These are phyloP conservation scores for Haliclona indistincta DNA, from an alignment of 37 sponge, comb jelly and placozoan species.

Conservation along the genomic window DNA sequence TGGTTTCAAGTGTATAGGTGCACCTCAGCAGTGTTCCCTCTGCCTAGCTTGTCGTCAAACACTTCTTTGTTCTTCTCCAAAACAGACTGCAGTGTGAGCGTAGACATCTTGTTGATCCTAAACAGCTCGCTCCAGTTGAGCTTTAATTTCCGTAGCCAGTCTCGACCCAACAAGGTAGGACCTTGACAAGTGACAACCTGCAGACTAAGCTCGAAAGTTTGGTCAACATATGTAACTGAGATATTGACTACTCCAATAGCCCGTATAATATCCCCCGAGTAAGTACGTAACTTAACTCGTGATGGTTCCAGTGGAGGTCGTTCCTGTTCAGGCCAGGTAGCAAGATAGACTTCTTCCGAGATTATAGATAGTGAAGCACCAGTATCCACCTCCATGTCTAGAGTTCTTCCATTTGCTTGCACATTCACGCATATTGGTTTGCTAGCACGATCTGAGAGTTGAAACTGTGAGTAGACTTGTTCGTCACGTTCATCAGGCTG, in stretches of 20 bases:
- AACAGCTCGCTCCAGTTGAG: neutral
- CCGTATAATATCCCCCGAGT: neutral
- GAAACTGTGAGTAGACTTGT: neutral
- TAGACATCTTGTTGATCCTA: neutral
- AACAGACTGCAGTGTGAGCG: slow-evolving; percentile 3
- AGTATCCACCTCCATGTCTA: slow-evolving; percentile 38
- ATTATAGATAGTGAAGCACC: slow-evolving; percentile 34
- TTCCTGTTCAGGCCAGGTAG: neutral
- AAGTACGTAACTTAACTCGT: neutral
- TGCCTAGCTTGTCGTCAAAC: slow-evolving; percentile 39
- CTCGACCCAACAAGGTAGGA: slow-evolving; percentile 37
- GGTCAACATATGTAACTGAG: neutral
- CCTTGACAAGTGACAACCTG: slow-evolving; percentile 22
- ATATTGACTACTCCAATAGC: neutral
- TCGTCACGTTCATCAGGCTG: neutral
- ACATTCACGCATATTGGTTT: slow-evolving; percentile 12
- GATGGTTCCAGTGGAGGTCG: neutral
- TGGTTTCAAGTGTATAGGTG: slow-evolving; percentile 36
- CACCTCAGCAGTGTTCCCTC: slow-evolving; percentile 13
- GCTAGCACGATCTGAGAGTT: neutral
- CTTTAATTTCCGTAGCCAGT: slow-evolving; percentile 12
- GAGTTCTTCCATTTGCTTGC: neutral
- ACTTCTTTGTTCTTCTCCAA: slow-evolving; percentile 24
- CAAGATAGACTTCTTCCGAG: neutral
- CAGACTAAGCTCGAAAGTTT: neutral